Evolutionary conservation across 2,113 vertebrate species (phyloP).

Genomic region (Xiphorhynchus elegans): DNA sequence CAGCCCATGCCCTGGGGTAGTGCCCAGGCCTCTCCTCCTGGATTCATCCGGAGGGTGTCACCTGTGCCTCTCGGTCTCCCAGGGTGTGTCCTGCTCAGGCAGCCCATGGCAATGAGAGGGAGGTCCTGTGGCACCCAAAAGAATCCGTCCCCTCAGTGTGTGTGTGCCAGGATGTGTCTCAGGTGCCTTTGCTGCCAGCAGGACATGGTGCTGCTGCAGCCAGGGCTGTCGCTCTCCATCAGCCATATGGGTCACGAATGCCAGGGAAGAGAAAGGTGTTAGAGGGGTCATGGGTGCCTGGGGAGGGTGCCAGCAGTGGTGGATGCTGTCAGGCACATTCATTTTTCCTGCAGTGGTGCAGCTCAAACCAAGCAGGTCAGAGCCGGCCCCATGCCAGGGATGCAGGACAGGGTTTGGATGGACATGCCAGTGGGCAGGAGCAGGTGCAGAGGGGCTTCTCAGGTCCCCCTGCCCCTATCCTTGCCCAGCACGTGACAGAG

Average conservation of each 20-base stretch:
- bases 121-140: background rate
- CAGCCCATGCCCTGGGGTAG: fast-evolving
- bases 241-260: background rate
- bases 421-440: background rate
- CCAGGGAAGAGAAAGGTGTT: background rate
- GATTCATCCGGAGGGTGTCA: background rate
- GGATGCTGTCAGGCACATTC: fast-evolving
- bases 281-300: background rate
- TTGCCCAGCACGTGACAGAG: background rate
- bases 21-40: background rate
- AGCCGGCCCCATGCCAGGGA: background rate
- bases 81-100: background rate
- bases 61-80: background rate
- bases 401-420: background rate
- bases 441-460: background rate
- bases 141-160: fast-evolving
- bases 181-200: background rate
- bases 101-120: background rate
- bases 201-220: fast-evolving
- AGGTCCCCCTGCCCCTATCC: background rate
- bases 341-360: background rate
- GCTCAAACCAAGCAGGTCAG: background rate
- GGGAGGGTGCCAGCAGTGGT: background rate
- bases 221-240: background rate
- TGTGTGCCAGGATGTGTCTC: fast-evolving